Evolutionary conservation across 2,113 vertebrate genomes (phyloP), one percentile per base, ranked within the genome.

Genomic region (Pagrus major): DNA sequence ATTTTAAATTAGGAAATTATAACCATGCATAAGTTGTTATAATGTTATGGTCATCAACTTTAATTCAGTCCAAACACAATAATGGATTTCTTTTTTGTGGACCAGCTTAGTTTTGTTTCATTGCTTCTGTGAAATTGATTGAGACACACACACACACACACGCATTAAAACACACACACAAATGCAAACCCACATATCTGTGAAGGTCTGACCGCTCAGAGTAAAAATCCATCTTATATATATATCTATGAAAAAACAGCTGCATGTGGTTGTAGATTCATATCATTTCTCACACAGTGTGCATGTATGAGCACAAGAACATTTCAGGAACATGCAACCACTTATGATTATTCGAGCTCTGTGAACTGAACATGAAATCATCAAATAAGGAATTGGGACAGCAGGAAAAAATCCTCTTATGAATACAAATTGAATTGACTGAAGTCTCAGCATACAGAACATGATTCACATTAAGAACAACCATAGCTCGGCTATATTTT

Each of bases 351-450:
- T 20, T 41, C 59, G 21, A 78, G 70, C 52, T 72, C 20, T 37
- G 6, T 71, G n/a, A n/a, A 80, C 55, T 55, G 80, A 87, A 86
- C 75, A 84, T 60, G 65, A 86, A 87, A 78, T 52, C 56, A 70
- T 79, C 59, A 82, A 90, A 80, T 90, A 88, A 78, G 52, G 60
- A 84, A 77, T 75, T 12, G 7, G 41, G 65, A 77, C 56, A 77
- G 66, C 47, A 64, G 47, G 66, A 4, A 83, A 70, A 85, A 71
- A 85, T 61, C 63, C 74, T 86, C 79, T 80, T 78, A 84, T 67
- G 81, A 90, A 92, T 90, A 83, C 81, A 91, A 90, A 91, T 90
- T 66, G 66, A 90, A 90, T 86, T 85, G 85, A 74, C 65, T 76
- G 76, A 87, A 88, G 81, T 77, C 78, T 84, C 69, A 49, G 86